Evolutionary conservation across 1,140 invertebrate species (phyloP).

Genomic region (Bombus impatiens): DNA sequence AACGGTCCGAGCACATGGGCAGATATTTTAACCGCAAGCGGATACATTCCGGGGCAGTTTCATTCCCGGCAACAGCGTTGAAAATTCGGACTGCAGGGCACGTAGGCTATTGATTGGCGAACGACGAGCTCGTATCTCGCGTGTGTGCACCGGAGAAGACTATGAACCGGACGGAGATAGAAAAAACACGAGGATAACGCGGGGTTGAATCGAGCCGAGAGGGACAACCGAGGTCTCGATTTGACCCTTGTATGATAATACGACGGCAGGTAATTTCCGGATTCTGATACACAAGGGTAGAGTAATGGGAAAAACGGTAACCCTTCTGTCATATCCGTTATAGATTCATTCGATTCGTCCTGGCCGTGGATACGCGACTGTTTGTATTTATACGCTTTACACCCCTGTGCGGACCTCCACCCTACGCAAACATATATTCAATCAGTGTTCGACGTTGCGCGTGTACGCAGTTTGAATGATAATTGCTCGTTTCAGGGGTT

Average conservation of each 20-base stretch:
- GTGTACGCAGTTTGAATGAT: conserved; percentile 13
- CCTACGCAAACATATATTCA: conserved; percentile 31
- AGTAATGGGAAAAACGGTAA: conserved; percentile 71
- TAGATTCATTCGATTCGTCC: conserved; percentile 63
- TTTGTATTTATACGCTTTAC: conserved; percentile 46
- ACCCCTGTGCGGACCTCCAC: conserved; percentile 25
- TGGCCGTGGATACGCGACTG: conserved; percentile 4
- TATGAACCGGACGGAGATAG: conserved; percentile 5
- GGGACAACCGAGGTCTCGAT: conserved; percentile 56
- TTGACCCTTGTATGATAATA: conserved; percentile 71
- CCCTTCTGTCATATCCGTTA: conserved; percentile 69
- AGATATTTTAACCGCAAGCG: conserved; percentile 61
- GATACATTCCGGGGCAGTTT: conserved; percentile 59
- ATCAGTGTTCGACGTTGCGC: neutral
- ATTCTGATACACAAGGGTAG: conserved; percentile 62
- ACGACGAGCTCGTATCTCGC: conserved; percentile 59
- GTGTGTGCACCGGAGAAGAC: conserved; percentile 13
- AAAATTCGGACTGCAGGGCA: conserved; percentile 59
- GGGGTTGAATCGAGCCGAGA: neutral
- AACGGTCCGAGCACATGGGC: conserved; percentile 14
- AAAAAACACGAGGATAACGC: neutral
- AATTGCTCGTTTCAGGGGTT: conserved; percentile 29
- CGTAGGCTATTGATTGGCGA: conserved; percentile 67
- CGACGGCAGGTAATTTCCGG: conserved; percentile 70
- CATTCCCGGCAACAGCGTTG: conserved; percentile 47